phyloP scores from a whole-genome alignment of 2,888 invertebrate species.

The Agonopterix arenella region DNA sequence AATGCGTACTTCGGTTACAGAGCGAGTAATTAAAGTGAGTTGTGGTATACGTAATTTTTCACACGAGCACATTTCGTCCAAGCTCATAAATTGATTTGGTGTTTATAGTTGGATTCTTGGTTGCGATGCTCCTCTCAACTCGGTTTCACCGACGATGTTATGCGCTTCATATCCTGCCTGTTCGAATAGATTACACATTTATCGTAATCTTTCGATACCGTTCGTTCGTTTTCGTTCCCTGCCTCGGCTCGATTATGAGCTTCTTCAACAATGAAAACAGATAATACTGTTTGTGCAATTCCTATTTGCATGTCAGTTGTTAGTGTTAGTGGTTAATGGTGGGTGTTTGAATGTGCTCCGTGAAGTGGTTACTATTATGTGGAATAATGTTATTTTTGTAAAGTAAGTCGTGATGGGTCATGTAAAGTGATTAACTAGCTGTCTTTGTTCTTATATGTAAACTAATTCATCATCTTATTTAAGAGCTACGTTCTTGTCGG shows the following conservation, averaged over 20 bases:
- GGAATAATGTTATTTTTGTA: constrained; percentile 53
- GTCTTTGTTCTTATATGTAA: too few species aligned
- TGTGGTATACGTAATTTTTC: too few species aligned
- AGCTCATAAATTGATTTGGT: too few species aligned
- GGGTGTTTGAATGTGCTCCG: constrained; percentile 12
- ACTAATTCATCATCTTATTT: too few species aligned
- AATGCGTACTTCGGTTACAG: too few species aligned
- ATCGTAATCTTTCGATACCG: constrained; percentile 28
- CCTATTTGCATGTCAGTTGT: constrained; percentile 1
- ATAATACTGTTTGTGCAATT: constrained; percentile 26
- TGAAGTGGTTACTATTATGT: constrained; percentile 32
- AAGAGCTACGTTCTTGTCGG: too few species aligned
- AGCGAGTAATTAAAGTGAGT: too few species aligned
- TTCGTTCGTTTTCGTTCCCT: constrained; percentile 18
- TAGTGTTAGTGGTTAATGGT: not conserved
- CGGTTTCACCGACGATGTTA: constrained; percentile 12
- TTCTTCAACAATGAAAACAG: constrained; percentile 19
- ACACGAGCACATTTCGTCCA: too few species aligned
- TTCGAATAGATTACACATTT: constrained; percentile 24
- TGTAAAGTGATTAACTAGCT: too few species aligned
- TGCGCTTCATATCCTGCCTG: constrained; percentile 21
- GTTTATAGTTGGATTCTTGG: too few species aligned
- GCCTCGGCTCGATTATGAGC: constrained; percentile 15
- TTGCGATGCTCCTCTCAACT: too few species aligned
- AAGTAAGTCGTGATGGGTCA: constrained; percentile 34